A percentile compares a stretch with the other conserved stretches of the same genome.
Conservation (phyloP, 2,113 vertebrate species). For the Eptesicus fuscus region DNA sequence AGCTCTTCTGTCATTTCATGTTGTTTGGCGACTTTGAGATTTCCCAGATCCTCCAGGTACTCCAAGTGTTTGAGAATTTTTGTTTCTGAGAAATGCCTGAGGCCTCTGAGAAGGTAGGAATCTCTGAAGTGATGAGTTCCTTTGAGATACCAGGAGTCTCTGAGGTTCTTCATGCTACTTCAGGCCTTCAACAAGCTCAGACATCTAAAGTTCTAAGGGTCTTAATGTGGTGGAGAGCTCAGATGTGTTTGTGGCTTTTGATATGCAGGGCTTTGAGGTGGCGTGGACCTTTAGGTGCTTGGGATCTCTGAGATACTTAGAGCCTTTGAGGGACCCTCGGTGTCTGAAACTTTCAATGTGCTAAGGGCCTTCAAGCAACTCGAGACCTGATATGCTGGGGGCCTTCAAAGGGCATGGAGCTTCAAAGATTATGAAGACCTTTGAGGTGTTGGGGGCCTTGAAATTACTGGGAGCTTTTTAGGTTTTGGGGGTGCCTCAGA, state of each 20-base stretch:
- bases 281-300: background rate
- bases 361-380: background rate
- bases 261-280: background rate
- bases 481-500: background rate
- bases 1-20: background rate
- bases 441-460: background rate
- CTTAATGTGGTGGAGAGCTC: background rate
- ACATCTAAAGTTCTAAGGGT: background rate
- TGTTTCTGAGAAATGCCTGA: background rate
- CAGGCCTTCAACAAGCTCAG: background rate
- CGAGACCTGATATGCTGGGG: background rate
- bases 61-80: background rate
- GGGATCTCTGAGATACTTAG: background rate
- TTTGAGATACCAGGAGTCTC: background rate
- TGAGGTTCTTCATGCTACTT: background rate
- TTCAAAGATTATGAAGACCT: background rate
- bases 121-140: background rate
- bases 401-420: background rate
- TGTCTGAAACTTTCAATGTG: background rate
- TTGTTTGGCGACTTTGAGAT: background rate
- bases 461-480: background rate
- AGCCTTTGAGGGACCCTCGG: background rate
- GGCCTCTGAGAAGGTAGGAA: background rate
- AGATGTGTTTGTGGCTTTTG: background rate
- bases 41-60: background rate